These are phyloP conservation scores for Pagetopsis macropterus DNA, from an alignment of 2,797 vertebrate genomes.

Conservation along the genomic window DNA sequence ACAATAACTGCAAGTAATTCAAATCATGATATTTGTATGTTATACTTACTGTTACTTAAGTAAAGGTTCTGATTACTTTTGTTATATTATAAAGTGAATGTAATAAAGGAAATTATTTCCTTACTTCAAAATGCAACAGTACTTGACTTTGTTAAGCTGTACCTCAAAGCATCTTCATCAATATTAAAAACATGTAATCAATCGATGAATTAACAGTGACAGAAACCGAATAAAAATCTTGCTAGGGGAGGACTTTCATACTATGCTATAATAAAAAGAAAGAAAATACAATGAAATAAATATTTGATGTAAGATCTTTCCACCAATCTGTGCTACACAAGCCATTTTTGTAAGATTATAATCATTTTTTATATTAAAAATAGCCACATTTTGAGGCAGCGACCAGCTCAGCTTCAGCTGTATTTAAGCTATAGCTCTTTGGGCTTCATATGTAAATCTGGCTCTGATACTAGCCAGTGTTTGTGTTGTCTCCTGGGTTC, in stretches of 20 bases:
- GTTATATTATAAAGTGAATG: neutral
- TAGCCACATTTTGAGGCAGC: no score
- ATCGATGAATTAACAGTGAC: neutral
- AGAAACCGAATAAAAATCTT: neutral
- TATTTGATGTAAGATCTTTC: no score
- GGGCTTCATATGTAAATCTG: no score
- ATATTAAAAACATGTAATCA: slow-evolving; percentile 1
- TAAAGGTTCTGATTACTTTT: neutral
- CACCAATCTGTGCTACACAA: no score
- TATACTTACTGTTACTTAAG: neutral
- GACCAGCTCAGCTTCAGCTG: no score
- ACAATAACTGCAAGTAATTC: neutral
- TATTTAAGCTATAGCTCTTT: no score
- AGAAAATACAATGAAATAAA: no score
- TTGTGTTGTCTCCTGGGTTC: no score
- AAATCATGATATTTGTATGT: neutral
- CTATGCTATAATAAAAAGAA: no score
- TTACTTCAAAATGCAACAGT: neutral
- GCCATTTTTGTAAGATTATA: no score
- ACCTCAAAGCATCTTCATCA: neutral
- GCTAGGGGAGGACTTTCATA: neutral
- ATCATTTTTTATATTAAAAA: no score
- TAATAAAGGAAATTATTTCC: neutral
- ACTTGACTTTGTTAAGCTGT: neutral
- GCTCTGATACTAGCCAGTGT: no score